Evolutionary conservation across 2,797 vertebrate species (phyloP).

Genomic region (Thalassophryne amazonica): DNA sequence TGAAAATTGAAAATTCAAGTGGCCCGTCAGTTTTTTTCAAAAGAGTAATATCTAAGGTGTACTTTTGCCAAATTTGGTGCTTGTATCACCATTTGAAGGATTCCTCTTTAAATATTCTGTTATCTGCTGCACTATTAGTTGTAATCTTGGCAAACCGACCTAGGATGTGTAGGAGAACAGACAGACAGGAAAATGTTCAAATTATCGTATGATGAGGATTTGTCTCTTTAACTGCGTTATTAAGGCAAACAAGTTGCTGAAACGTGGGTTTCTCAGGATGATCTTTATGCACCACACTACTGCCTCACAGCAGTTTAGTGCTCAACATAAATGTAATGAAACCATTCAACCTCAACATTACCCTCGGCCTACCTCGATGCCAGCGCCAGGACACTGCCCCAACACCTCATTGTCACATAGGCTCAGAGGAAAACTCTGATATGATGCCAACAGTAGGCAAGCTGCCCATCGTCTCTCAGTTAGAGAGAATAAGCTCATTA

Average conservation of each 20-base stretch:
- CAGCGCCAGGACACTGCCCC: slow-evolving; percentile 22
- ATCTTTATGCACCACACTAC: slow-evolving; percentile 1
- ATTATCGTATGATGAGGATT: slow-evolving; percentile 41
- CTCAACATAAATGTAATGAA: slow-evolving; percentile 17
- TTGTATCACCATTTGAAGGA: no score
- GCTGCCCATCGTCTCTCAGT: slow-evolving; percentile 28
- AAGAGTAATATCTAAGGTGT: no score
- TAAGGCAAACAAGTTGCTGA: slow-evolving; percentile 8
- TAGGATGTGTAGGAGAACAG: no score
- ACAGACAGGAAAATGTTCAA: no score
- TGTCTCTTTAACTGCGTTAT: slow-evolving; percentile 19
- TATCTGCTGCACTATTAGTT: no score
- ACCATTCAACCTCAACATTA: slow-evolving; percentile 17
- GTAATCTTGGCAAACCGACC: no score
- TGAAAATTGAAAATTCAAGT: no score
- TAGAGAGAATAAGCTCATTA: slow-evolving; percentile 44
- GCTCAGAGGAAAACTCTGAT: slow-evolving; percentile 27
- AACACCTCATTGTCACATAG: slow-evolving; percentile 57
- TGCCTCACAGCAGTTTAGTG: slow-evolving; percentile 45
- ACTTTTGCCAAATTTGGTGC: no score
- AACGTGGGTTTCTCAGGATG: neutral
- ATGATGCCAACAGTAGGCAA: slow-evolving; percentile 23
- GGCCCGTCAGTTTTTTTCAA: no score
- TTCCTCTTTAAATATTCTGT: no score
- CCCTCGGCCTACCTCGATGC: slow-evolving; percentile 17